Percentiles rank a stretch among this genome's conserved stretches.
Conservation (phyloP, 2,888 invertebrate species). For the Epinotia demarniana region DNA sequence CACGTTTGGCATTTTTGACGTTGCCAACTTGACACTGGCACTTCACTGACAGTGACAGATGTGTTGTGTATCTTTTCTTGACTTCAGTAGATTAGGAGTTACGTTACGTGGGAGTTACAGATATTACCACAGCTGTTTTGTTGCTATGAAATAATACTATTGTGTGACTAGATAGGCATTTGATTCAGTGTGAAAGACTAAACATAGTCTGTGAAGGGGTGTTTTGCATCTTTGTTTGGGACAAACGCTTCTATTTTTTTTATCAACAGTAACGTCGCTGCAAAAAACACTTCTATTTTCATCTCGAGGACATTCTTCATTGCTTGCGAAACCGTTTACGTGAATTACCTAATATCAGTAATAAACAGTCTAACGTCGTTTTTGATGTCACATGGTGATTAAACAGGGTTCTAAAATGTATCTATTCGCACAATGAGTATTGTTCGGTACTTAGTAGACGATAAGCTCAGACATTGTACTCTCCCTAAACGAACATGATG, state of each 20-base stretch:
- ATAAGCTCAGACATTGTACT: constrained; percentile 3
- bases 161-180: background rate
- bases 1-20: constrained; percentile 11
- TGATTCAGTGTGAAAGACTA: background rate
- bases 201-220: background rate
- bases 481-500: constrained; percentile 15
- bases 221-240: background rate
- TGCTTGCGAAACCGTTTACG: constrained; percentile 33
- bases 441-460: constrained; percentile 26
- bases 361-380: background rate
- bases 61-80: background rate
- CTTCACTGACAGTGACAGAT: constrained; percentile 1
- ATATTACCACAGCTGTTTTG: constrained; percentile 9
- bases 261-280: background rate
- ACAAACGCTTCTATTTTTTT: background rate
- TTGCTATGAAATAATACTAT: constrained; percentile 11
- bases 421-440: constrained; percentile 18
- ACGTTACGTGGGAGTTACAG: background rate
- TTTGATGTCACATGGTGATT: constrained; percentile 1
- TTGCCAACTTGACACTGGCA: constrained; percentile 17
- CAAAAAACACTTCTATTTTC: constrained; percentile 7
- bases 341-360: constrained; percentile 29
- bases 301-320: constrained; percentile 33
- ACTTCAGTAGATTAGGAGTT: background rate
- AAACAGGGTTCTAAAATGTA: constrained; percentile 1